Percentiles rank a stretch among this genome's conserved stretches.
Evolutionary conservation across 2,797 vertebrate species (phyloP).

Genomic region (Pantherophis alleghaniensis): DNA sequence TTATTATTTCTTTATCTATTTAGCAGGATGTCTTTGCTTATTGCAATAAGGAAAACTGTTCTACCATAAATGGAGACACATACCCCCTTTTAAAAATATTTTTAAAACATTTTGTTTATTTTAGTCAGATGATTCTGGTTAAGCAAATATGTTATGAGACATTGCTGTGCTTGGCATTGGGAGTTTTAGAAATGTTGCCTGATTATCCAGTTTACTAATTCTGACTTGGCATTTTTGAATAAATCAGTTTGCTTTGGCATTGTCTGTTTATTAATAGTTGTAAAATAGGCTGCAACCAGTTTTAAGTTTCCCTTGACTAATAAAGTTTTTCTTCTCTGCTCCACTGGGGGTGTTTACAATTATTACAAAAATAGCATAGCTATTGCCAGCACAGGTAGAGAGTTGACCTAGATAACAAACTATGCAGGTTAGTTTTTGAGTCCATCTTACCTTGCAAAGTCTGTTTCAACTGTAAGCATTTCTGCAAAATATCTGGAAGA

Average conservation of each 20-base stretch:
- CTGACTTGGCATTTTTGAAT: background rate
- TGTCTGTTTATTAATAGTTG: background rate
- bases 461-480: background rate
- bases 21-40: background rate
- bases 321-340: background rate
- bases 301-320: background rate
- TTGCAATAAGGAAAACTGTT: background rate
- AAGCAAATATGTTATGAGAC: background rate
- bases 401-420: background rate
- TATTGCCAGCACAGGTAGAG: background rate
- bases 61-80: background rate
- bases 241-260: background rate
- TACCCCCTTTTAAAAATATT: background rate
- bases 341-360: background rate
- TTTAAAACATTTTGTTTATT: background rate
- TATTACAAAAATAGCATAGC: background rate
- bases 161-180: background rate
- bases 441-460: background rate
- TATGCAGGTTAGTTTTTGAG: background rate
- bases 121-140: background rate
- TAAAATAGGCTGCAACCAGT: background rate
- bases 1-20: background rate
- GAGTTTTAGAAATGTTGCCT: background rate
- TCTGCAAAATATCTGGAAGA: background rate
- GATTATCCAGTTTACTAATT: background rate